These are phyloP conservation scores for Phaenicophaeus curvirostris DNA, from an alignment of 2,797 vertebrate species.

Conservation along the genomic window DNA sequence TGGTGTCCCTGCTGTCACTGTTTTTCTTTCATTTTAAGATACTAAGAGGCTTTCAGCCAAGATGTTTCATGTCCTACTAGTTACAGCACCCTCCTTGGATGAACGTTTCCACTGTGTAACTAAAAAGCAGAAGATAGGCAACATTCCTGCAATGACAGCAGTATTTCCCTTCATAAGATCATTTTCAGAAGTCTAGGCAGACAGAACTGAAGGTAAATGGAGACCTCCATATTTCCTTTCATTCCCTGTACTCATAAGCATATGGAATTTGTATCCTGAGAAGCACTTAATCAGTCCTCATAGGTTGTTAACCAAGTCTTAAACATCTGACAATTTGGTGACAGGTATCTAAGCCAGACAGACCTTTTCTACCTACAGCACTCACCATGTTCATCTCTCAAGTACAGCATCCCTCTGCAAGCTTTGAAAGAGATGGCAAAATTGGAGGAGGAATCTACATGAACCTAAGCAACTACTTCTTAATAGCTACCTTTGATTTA, in stretches of 20 bases:
- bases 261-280: background rate
- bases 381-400: background rate
- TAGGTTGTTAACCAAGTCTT: background rate
- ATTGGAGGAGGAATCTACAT: background rate
- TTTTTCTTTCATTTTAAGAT: background rate
- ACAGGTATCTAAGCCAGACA: background rate
- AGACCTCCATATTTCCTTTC: background rate
- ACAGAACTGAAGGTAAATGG: background rate
- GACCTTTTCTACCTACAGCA: background rate
- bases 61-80: background rate
- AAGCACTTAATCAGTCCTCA: background rate
- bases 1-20: background rate
- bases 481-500: background rate
- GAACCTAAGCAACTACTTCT: background rate
- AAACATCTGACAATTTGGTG: background rate
- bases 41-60: background rate
- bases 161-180: background rate
- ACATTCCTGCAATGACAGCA: background rate
- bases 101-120: background rate
- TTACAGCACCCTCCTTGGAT: background rate
- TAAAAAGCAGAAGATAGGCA: background rate
- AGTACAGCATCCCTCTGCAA: background rate
- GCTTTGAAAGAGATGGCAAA: background rate
- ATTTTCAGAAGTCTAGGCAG: background rate
- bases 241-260: background rate